Percentiles rank a stretch among this genome's conserved stretches.
Conservation (phyloP, 2,113 vertebrate genomes). For the cattle (Bos taurus) region ARS-UCD2.0 NC_037330.1:58083501-58084000, state of each 20-base stretch:
- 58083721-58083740: background rate
- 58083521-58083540: too few species aligned
- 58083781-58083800: background rate
- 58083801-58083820: background rate
- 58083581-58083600: too few species aligned
- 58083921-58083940: background rate
- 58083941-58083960: background rate
- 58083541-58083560: too few species aligned
- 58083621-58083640: too few species aligned
- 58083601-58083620: too few species aligned
- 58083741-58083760: background rate
- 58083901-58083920: background rate
- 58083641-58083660: background rate
- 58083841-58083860: background rate
- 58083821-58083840: background rate
- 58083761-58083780: background rate
- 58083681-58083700: background rate
- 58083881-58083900: background rate
- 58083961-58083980: background rate
- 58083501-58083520: too few species aligned
- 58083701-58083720: background rate
- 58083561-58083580: too few species aligned
- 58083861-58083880: background rate
- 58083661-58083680: background rate
- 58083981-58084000: background rate